Base-by-base conservation (phyloP, 2,797 vertebrate genomes). In the Mus caroli region DNA sequence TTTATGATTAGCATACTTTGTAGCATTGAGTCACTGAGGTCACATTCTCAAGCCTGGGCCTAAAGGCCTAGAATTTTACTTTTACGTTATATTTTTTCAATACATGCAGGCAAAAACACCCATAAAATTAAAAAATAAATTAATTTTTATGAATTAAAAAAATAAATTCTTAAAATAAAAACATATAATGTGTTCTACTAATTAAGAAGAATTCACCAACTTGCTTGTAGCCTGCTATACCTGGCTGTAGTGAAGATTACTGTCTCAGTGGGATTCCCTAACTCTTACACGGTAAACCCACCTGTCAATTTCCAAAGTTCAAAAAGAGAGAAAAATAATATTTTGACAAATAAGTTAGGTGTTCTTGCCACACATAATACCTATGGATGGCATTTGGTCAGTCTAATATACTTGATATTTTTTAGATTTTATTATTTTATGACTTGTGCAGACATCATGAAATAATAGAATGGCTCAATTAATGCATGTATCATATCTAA, bases 381-480 rank as follows among this genome's bases (percentile, higher is more conserved):
- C 43, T 92, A 26, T 83, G 60, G 17, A 37, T 84, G 77, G 46
- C 62, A 80, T 92, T 88, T 92, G 40, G 31, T 82, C 46, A 85
- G 4, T 67, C 6, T 88, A 85, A 31, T 7, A 46, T 93, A 58
- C 60, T 88, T 85, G 31, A 43, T 86, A 69, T 58, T 92, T 90
- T 15, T 0, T 83, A 37, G 56, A 93, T 34, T 40, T 89, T 43
- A 37, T 26, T 34, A 86, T 69, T 86, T 69, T 86, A 86, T 69
- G 91, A 56, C 56, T 88, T 87, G 24, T 58, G 19, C 28, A 40
- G 20, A 58, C 19, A 76, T 84, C 52, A 31, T 83, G 69, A 91
- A 4, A 90, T 56, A 95, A 91, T 87, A 54, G 83, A 88, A 75
- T 75, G 1, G 54, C 10, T 86, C 67, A 87, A 89, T 83, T 92